Percentiles rank a stretch among this genome's conserved stretches.
Conservation (phyloP, 2,888 invertebrate genomes). For the Anoncus sp. region DNA sequence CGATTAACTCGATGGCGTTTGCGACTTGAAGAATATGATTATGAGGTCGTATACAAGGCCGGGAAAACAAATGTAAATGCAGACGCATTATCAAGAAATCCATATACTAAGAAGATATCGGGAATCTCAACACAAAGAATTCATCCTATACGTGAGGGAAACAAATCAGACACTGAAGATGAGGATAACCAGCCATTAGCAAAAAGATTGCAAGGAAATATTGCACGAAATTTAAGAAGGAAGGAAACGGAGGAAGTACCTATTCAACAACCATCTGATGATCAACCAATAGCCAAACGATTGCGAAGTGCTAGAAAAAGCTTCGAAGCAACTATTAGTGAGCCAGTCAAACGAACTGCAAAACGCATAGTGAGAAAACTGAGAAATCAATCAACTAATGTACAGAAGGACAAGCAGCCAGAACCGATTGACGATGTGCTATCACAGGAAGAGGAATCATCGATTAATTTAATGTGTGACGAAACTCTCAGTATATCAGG, state of each 20-base stretch:
- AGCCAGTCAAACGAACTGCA: neutral
- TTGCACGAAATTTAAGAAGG: neutral
- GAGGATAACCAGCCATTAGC: neutral
- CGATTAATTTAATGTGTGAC: neutral
- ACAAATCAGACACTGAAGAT: neutral
- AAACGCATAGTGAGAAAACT: neutral
- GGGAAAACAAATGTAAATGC: no score
- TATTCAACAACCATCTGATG: neutral
- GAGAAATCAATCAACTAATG: neutral
- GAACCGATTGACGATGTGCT: neutral
- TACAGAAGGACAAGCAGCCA: no score
- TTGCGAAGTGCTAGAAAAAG: neutral
- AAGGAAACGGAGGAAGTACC: neutral
- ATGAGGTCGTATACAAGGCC: no score
- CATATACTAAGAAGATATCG: neutral
- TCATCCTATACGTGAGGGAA: neutral
- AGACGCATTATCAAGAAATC: constrained; percentile 24
- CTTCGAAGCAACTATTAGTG: neutral
- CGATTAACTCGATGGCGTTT: constrained; percentile 35
- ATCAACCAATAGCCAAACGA: constrained; percentile 6
- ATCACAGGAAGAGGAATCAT: no score
- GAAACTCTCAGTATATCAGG: neutral
- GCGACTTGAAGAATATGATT: no score
- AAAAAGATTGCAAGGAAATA: neutral
- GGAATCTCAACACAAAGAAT: neutral